These are phyloP conservation scores for Siniperca undulata DNA, from an alignment of 2,797 vertebrate species.

Conservation along the genomic window DNA sequence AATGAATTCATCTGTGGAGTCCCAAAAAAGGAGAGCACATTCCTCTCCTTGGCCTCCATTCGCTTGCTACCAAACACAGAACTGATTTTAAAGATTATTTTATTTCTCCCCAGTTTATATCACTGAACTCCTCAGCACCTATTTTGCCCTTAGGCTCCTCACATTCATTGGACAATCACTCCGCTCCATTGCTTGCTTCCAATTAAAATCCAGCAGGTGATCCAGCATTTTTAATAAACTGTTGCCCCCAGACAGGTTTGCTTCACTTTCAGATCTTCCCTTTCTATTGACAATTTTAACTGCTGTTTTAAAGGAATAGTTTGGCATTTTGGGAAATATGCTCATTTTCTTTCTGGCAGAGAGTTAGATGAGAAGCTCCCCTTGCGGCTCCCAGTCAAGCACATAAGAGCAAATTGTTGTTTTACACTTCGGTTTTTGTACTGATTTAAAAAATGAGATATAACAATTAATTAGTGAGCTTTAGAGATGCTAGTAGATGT, in stretches of 20 bases:
- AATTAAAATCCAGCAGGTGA: constrained; percentile 38
- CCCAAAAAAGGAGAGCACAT: neutral
- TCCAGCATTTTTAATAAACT: constrained; percentile 19
- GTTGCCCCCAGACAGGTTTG: neutral
- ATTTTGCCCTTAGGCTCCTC: constrained; percentile 28
- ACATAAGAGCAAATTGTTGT: constrained; percentile 5
- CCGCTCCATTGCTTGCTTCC: constrained; percentile 16
- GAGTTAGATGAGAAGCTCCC: neutral
- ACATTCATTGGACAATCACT: constrained; percentile 32
- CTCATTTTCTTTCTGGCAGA: neutral
- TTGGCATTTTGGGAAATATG: constrained; percentile 22
- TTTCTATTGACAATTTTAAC: constrained; percentile 10
- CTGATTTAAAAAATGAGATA: constrained; percentile 6
- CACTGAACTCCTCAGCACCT: neutral
- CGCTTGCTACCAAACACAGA: constrained; percentile 18
- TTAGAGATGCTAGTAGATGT: neutral
- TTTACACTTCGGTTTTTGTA: neutral
- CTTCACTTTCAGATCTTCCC: constrained; percentile 10
- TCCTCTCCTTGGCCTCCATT: constrained; percentile 4
- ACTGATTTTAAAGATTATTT: constrained; percentile 37
- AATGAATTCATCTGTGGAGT: neutral
- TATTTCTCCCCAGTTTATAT: constrained; percentile 19
- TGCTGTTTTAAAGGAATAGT: constrained; percentile 9
- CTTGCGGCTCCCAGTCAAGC: constrained; percentile 1
- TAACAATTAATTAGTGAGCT: constrained; percentile 5